Evolutionary conservation across 2,113 vertebrate species (phyloP).

Genomic region (Coracopsis vasa): DNA sequence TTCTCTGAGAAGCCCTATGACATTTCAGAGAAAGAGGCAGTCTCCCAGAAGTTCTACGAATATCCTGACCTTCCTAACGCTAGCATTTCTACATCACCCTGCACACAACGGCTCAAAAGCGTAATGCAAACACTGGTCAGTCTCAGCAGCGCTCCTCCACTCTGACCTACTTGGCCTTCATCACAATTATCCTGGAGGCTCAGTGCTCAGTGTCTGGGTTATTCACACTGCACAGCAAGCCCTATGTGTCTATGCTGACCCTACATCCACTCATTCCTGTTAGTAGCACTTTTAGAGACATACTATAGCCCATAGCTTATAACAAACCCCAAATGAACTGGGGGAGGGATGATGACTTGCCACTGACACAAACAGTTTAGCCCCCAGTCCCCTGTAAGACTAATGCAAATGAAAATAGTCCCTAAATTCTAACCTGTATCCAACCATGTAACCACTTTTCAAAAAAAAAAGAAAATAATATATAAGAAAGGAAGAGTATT

Average conservation of each 20-base stretch:
- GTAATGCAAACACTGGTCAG: background rate
- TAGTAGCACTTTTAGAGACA: background rate
- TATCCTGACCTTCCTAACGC: background rate
- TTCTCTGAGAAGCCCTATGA: background rate
- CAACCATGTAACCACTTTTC: background rate
- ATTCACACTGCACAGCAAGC: background rate
- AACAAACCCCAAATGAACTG: background rate
- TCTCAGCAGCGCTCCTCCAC: background rate
- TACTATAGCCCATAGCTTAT: background rate
- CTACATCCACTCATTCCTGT: background rate
- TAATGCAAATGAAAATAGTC: background rate
- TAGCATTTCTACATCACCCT: background rate
- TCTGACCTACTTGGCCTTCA: background rate
- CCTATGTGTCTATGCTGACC: fast-evolving
- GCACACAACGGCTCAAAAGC: background rate
- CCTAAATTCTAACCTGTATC: background rate
- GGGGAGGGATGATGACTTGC: background rate
- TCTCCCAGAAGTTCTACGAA: background rate
- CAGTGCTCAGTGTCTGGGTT: background rate
- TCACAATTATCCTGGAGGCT: background rate
- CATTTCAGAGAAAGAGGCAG: background rate
- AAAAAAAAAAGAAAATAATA: background rate
- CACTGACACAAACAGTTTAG: background rate
- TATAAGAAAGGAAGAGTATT: background rate
- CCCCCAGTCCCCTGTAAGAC: background rate